Evolutionary conservation across 2,888 invertebrate genomes (phyloP).

Genomic region (Orthonevra nobilis): DNA sequence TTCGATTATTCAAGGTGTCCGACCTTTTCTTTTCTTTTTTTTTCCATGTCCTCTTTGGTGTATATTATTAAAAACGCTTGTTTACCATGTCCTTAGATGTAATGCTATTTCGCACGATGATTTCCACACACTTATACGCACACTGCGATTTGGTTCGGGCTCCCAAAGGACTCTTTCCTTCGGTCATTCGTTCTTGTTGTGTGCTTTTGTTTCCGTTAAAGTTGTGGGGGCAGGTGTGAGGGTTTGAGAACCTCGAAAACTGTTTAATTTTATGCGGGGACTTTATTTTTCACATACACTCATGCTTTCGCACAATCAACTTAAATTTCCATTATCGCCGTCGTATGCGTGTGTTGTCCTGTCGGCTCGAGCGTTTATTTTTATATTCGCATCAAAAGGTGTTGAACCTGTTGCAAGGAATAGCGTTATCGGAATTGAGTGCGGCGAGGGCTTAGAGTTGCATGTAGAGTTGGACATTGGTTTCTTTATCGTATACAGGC

Average conservation of each 20-base stretch:
- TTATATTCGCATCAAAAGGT: too few relatives aligned
- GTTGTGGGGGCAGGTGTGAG: slow-evolving; percentile 7
- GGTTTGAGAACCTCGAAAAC: slow-evolving; percentile 25
- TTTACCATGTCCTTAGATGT: slow-evolving; percentile 38
- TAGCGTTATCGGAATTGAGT: too few relatives aligned
- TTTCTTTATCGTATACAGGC: too few relatives aligned
- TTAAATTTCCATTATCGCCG: slow-evolving; percentile 53
- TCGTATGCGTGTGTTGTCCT: too few relatives aligned
- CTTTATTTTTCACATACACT: slow-evolving; percentile 28
- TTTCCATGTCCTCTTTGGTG: background rate
- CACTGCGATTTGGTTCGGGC: slow-evolving; percentile 13
- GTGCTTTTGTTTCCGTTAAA: slow-evolving; percentile 1
- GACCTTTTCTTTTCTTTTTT: slow-evolving; percentile 15
- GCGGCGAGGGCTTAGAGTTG: too few relatives aligned
- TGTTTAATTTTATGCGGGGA: slow-evolving; percentile 55
- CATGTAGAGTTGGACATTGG: too few relatives aligned
- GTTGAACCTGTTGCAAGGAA: too few relatives aligned
- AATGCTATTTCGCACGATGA: slow-evolving; percentile 26
- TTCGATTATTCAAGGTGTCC: slow-evolving; percentile 41
- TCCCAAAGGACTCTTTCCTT: slow-evolving; percentile 39
- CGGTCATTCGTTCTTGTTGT: slow-evolving; percentile 25
- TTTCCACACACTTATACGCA: slow-evolving; percentile 34
- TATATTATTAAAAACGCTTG: slow-evolving; percentile 46
- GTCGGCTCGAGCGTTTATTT: too few relatives aligned
- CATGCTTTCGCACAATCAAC: slow-evolving; percentile 19